Conservation (phyloP, 2,113 vertebrate species). For the Thamnaconus septentrionalis region DNA sequence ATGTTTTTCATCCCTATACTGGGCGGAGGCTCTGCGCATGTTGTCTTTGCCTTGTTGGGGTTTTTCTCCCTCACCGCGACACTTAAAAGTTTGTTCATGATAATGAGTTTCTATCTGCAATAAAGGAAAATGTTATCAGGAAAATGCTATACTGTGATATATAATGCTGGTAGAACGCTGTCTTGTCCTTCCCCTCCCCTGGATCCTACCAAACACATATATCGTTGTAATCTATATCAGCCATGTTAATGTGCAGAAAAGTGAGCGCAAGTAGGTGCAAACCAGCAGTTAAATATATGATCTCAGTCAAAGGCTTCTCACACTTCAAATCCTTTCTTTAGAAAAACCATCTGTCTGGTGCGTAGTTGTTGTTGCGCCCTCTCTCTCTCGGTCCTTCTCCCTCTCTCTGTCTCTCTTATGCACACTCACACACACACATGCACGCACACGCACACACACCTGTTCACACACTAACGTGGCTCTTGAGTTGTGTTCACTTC, state of each 20-base stretch:
- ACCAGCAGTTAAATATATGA: conserved; percentile 11
- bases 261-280: conserved; percentile 3
- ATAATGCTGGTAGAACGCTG: conserved; percentile 1
- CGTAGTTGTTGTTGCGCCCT: too few relatives aligned
- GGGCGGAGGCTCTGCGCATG: background rate
- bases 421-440: too few relatives aligned
- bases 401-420: too few relatives aligned
- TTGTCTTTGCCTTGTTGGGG: conserved; percentile 13
- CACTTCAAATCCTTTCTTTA: too few relatives aligned
- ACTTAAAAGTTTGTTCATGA: conserved; percentile 19
- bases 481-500: conserved; percentile 55
- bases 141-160: conserved; percentile 18
- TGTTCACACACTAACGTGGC: background rate
- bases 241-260: conserved; percentile 10
- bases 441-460: too few relatives aligned
- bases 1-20: background rate
- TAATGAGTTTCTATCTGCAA: conserved; percentile 21
- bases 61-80: conserved; percentile 19
- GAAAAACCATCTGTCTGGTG: too few relatives aligned
- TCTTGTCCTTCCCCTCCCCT: background rate
- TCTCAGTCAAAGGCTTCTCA: too few relatives aligned
- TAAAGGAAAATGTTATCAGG: conserved; percentile 20
- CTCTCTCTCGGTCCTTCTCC: too few relatives aligned
- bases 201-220: too few relatives aligned
- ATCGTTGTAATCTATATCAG: background rate